Percentiles rank a stretch among this genome's conserved stretches.
These are phyloP conservation scores for Cololabis saira DNA, from an alignment of 2,113 vertebrate species.

Conservation along the genomic window DNA sequence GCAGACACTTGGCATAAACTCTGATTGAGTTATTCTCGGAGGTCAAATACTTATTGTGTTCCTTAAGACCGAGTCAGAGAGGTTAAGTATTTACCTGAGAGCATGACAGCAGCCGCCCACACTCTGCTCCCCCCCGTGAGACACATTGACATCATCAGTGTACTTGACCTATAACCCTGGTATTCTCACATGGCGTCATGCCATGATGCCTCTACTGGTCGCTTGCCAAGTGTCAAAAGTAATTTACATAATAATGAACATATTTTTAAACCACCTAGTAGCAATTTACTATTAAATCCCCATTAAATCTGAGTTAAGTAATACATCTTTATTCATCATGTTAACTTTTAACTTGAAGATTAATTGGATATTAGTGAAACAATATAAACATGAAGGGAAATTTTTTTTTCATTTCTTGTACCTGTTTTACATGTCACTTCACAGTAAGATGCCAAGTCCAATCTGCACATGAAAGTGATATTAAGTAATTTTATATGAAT, in stretches of 20 bases:
- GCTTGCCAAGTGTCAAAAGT: slow-evolving; percentile 12
- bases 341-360: too few species aligned
- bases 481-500: too few species aligned
- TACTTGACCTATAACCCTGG: slow-evolving; percentile 60
- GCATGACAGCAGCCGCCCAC: slow-evolving; percentile 57
- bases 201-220: slow-evolving; percentile 17
- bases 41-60: slow-evolving; percentile 73
- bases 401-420: too few species aligned
- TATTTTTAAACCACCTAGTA: not conserved
- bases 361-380: too few species aligned
- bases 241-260: slow-evolving; percentile 16
- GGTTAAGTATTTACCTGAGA: slow-evolving; percentile 78
- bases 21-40: slow-evolving; percentile 56
- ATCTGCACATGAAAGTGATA: slow-evolving; percentile 26
- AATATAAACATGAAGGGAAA: too few species aligned
- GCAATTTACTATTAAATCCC: not conserved
- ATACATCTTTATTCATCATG: too few species aligned
- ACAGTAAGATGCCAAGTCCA: slow-evolving; percentile 33
- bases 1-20: slow-evolving; percentile 63
- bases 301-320: too few species aligned
- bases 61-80: slow-evolving; percentile 57
- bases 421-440: not conserved
- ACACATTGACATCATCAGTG: slow-evolving; percentile 65
- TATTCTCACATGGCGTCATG: slow-evolving; percentile 52
- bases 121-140: slow-evolving; percentile 50